Base-by-base conservation (phyloP, 2,797 vertebrate species). In the Coregonus sp. region DNA sequence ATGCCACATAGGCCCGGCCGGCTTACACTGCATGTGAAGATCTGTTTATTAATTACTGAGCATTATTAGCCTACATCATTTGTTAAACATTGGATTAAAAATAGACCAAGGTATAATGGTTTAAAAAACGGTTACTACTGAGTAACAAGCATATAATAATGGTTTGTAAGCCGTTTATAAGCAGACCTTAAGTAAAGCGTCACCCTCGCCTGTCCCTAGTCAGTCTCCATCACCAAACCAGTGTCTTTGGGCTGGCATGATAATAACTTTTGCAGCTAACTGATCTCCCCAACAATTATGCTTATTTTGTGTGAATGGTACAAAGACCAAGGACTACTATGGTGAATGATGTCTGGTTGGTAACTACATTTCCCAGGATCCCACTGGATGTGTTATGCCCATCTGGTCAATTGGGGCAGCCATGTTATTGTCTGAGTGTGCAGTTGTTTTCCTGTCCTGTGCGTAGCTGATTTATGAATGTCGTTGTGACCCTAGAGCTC, bases 401-500 rank as follows among this genome's bases (percentile, higher is more conserved):
- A 51, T 35, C 4, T 16, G 31, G 74, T 71, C 82, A 79, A 54
- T 84, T 71, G 86, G 82, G 88, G 86, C 89, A 90, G 20, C 31
- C 87, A 81, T 71, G 73, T 77, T 82, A 82, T 59, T 69, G 63
- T 59, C 47, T 59, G 52, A 71, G 63, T 68, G 33, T 14, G 35
- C 50, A 0, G 2, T 25, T 7, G 56, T 69, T 78, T 82, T 72
- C 52, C 73, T 77, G n/a, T 78, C 33, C 54, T 51, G 75, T 77
- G 9, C 11, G 3, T 35, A 2, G 16, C 29, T 66, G 74, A 71
- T 80, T 83, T 59, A n/a, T 72, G 74, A 59, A 70, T 59, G 52
- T 72, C 83, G 78, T 63, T 85, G 72, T 87, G 83, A 89, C 86
- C 89, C 51, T 87, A 80, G 81, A 61, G 68, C 76, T 69, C 61